phyloP scores from a whole-genome alignment of 2,888 invertebrate genomes.

The Dryococelus australis region DNA sequence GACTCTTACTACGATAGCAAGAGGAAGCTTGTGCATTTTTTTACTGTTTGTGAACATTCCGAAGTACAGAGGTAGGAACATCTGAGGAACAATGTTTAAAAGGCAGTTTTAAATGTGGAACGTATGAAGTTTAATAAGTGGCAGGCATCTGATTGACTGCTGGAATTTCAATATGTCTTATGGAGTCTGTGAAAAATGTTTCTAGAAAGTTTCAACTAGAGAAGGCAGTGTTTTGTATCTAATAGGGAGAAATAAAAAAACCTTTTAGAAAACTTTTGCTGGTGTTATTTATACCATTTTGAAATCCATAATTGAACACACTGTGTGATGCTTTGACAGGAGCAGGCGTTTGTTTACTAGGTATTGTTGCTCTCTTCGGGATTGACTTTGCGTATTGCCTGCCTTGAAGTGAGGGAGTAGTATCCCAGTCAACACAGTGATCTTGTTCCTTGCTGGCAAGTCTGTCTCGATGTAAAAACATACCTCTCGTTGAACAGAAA shows the following conservation, averaged over 20 bases:
- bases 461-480: too few relatives aligned
- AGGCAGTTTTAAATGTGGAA: background rate
- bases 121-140: background rate
- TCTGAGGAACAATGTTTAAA: background rate
- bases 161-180: conserved; percentile 18
- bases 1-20: background rate
- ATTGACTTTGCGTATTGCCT: too few relatives aligned
- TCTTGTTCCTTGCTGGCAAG: too few relatives aligned
- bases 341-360: too few relatives aligned
- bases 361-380: too few relatives aligned
- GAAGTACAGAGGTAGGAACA: background rate
- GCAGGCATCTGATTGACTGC: background rate
- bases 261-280: conserved; percentile 60
- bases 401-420: too few relatives aligned
- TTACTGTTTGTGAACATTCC: conserved; percentile 9
- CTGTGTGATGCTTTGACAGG: too few relatives aligned
- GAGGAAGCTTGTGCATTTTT: background rate
- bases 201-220: conserved; percentile 61
- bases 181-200: conserved; percentile 44
- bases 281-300: too few relatives aligned
- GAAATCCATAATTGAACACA: too few relatives aligned
- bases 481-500: too few relatives aligned
- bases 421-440: too few relatives aligned
- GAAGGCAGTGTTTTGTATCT: conserved; percentile 67
- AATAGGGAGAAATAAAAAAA: conserved; percentile 66